Evolutionary conservation across 2,888 invertebrate species (phyloP), one percentile per base, ranked within the genome.

Genomic region (Sphaerophoria taeniata): DNA sequence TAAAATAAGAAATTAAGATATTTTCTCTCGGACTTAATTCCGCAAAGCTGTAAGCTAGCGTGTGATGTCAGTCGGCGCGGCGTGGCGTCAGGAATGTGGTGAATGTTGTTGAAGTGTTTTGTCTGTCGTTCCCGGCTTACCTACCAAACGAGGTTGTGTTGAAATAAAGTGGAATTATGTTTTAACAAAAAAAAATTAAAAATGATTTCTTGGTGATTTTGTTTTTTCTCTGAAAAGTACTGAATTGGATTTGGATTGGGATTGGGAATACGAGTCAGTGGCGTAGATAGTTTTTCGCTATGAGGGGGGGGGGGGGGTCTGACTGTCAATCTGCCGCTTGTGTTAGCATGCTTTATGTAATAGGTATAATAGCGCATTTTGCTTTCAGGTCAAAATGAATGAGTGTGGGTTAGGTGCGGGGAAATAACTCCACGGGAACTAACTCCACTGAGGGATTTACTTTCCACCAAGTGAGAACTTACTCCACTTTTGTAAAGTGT

Each of bases 1-100:
- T 51, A 63, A 72, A 74, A 63, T 43, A 31, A 34, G 45, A 53
- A 55, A 71, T 75, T 60, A 69, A 56, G 43, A 58, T 49, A n/a
- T 56, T 34, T 45, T 65, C 31, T 31, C 24, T 33, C 53, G 61
- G 61, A 61, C 60, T 63, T 63, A 14, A 49, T 49, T 47, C 33
- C 49, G 16, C 49, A 43, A 11, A 9, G 6, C 9, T 3, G 43
- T 6, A 39, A 39, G 39, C 14, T 33, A 11, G 3, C 6, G 4
- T 24, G 58, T 56, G 3, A 16, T 36, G 58, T 51, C 12, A 24
- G 43, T 31, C 43, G 43, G 33, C 14, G 5, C 6, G 34, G 12
- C n/a, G n/a, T n/a, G n/a, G n/a, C n/a, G n/a, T n/a, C n/a, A n/a
- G n/a, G 31, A 33, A 45, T 53, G 53, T 53, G n/a, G 45, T 60